Base-by-base conservation (phyloP, 1,140 invertebrate genomes). In the Cotesia typhae region DNA sequence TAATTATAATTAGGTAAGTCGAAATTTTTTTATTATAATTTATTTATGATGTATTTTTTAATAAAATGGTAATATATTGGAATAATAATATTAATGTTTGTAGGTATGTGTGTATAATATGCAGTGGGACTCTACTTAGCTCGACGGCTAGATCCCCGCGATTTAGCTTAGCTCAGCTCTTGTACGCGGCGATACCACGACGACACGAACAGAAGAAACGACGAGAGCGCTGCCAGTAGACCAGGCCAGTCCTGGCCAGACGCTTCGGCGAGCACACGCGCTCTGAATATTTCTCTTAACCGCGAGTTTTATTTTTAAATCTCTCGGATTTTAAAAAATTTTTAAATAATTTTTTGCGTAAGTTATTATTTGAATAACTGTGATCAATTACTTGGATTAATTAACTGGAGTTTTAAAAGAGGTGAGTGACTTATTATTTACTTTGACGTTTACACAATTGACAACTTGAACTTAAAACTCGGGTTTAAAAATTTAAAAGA, bases 161-260 rank as follows among this genome's bases (percentile, higher is more conserved):
- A 57, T 64, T 70, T 60, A 57, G 67, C 20, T 52, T 28, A 28
- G 51, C 64, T 74, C 41, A 47, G 41, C 41, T 47, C 41, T 47
- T 47, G 41, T 47, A 47, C 41, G 41, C 6, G 6, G 41, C 41
- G 41, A 47, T 47, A 47, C 41, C 41, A 10, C 41, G 41, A 47
- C 41, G 41, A 47, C 41, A 47, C 64, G 61, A 68, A 36, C 14
- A 35, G 51, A 69, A 38, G 47, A 53, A 59, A 71, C 67, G 55
- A 67, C 20, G 66, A 75, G 59, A 75, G 59, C 28, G 36, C 53
- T 59, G 59, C n/a, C 47, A 75, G 67, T 75, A 73, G 74, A 75
- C 71, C 70, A 73, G 74, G 74, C 74, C 74, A 75, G 74, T 75
- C 55, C 71, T 75, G 74, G 71, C 55, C 74, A 75, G 68, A 71